Evolutionary conservation across 2,888 invertebrate species (phyloP).

Genomic region (Nomada hirtipes): DNA sequence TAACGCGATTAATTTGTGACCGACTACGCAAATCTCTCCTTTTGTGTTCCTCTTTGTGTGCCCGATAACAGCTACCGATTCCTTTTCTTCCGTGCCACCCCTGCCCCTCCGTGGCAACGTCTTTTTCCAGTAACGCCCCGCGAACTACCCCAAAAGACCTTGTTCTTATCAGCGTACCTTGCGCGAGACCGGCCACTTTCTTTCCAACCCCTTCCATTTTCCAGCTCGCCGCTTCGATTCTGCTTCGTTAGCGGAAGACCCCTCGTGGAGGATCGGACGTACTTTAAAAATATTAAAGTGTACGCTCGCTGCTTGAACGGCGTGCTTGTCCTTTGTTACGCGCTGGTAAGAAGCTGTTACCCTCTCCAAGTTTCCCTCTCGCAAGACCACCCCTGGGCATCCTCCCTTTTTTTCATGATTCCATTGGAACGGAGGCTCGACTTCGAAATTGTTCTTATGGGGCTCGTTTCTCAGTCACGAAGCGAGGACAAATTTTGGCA

Average conservation of each 20-base stretch:
- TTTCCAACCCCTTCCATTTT: slow-evolving; percentile 59
- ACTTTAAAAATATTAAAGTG: slow-evolving; percentile 71
- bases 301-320: slow-evolving; percentile 54
- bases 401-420: neutral
- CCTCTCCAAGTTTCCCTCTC: slow-evolving; percentile 10
- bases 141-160: slow-evolving; percentile 18
- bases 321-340: slow-evolving; percentile 61
- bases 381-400: neutral
- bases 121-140: slow-evolving; percentile 1
- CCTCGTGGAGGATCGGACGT: slow-evolving; percentile 63
- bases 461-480: slow-evolving; percentile 2
- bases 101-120: neutral
- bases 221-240: slow-evolving; percentile 64
- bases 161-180: slow-evolving; percentile 6
- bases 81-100: slow-evolving; percentile 3
- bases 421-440: slow-evolving; percentile 14
- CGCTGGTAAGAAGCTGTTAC: slow-evolving; percentile 62
- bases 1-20: slow-evolving; percentile 73
- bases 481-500: slow-evolving; percentile 30
- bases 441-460: slow-evolving; percentile 9
- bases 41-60: slow-evolving; percentile 58
- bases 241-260: slow-evolving; percentile 70
- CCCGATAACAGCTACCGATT: slow-evolving; percentile 56
- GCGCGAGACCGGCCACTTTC: slow-evolving; percentile 16
- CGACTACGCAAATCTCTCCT: slow-evolving; percentile 43